These are phyloP conservation scores for Trissoscelio sp. DNA, from an alignment of 2,888 invertebrate genomes.

Conservation along the genomic window DNA sequence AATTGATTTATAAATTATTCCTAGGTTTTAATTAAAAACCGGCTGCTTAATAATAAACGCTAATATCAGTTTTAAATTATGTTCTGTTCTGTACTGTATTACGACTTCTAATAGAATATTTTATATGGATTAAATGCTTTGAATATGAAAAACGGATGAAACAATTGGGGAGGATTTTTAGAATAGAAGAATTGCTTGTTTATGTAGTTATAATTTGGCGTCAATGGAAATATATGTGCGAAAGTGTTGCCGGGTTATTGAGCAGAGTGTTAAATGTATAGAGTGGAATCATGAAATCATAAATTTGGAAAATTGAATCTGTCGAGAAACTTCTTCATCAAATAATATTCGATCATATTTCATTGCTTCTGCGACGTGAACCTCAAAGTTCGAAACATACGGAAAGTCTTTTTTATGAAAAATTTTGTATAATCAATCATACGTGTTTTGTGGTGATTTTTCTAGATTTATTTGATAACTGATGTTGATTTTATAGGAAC, in stretches of 20 bases:
- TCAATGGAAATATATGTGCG: not conserved
- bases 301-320: conserved; percentile 22
- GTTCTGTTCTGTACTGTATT: not conserved
- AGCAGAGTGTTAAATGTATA: not conserved
- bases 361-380: conserved; percentile 1
- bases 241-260: conserved; percentile 3
- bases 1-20: conserved; percentile 6
- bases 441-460: not conserved
- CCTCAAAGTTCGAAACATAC: not conserved
- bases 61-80: conserved; percentile 1
- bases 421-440: conserved; percentile 18
- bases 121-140: not conserved
- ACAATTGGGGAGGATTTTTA: not conserved
- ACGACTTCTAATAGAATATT: conserved; percentile 1
- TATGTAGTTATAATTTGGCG: too few relatives aligned
- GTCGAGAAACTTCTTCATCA: conserved; percentile 23
- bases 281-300: conserved; percentile 13
- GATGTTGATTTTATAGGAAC: not conserved
- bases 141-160: not conserved
- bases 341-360: conserved; percentile 13
- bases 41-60: conserved; percentile 1
- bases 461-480: not conserved
- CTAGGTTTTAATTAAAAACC: not conserved
- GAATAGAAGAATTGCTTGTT: too few relatives aligned
- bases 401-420: conserved; percentile 17